phyloP scores from a whole-genome alignment of 2,888 invertebrate genomes.

The Dicyrtoma fusca region DNA sequence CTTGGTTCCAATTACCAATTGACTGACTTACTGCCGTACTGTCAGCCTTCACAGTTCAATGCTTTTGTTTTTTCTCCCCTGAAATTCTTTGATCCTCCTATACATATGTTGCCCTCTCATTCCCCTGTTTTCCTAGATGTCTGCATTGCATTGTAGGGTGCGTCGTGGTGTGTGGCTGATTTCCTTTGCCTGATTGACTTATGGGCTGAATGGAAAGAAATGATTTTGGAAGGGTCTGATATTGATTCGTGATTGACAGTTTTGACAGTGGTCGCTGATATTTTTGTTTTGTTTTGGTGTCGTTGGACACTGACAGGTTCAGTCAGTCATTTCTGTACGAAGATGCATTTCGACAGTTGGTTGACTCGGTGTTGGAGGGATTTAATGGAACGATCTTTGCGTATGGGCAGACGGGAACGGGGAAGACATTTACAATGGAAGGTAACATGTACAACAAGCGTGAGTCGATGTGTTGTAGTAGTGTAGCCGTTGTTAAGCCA shows the following conservation, averaged over 20 bases:
- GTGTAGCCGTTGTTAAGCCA: background rate
- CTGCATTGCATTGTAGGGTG: no score
- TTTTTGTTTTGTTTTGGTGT: slow-evolving; percentile 53
- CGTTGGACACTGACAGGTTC: slow-evolving; percentile 63
- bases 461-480: slow-evolving; percentile 14
- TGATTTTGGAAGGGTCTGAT: slow-evolving; percentile 17
- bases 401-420: slow-evolving; percentile 94
- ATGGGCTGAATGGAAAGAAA: background rate
- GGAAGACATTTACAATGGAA: slow-evolving; percentile 74
- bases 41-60: no score
- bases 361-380: slow-evolving; percentile 92
- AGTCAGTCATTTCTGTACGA: slow-evolving; percentile 92
- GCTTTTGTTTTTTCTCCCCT: no score
- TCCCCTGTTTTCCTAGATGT: background rate
- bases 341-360: slow-evolving; percentile 91
- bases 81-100: slow-evolving; percentile 36
- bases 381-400: slow-evolving; percentile 99
- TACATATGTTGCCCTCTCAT: slow-evolving; percentile 11
- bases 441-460: slow-evolving; percentile 59
- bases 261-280: no score
- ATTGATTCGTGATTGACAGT: slow-evolving; percentile 20
- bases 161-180: no score
- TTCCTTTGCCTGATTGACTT: no score
- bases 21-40: no score
- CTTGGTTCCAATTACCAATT: no score